A percentile compares a stretch with the other conserved stretches of the same genome.
Conservation (phyloP, 2,113 vertebrate genomes). For the Dipodomys stephensi region DNA sequence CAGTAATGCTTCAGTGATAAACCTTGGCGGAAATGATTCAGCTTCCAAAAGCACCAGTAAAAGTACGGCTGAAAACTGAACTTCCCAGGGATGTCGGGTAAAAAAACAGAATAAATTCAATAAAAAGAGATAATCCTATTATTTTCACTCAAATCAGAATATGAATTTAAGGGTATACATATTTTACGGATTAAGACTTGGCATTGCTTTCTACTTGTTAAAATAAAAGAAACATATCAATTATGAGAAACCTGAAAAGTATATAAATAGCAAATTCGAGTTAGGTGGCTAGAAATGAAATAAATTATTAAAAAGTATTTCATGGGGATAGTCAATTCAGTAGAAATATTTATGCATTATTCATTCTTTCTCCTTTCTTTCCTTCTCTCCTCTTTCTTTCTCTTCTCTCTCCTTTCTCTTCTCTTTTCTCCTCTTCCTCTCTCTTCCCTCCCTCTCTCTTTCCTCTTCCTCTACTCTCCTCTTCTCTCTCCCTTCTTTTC, state of each 20-base stretch:
- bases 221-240: conserved; percentile 72
- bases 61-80: conserved; percentile 32
- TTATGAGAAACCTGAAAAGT: conserved; percentile 68
- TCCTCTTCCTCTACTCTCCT: too few species aligned
- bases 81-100: conserved; percentile 61
- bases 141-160: background rate
- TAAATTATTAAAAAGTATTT: conserved; percentile 71
- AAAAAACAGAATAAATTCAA: conserved; percentile 65
- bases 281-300: conserved; percentile 60
- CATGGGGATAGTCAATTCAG: conserved; percentile 57
- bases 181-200: conserved; percentile 62
- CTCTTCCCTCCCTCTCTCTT: background rate
- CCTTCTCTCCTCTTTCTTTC: background rate
- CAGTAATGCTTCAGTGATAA: background rate
- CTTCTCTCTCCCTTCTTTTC: too few species aligned
- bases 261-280: conserved; percentile 67
- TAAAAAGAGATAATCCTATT: conserved; percentile 62
- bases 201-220: conserved; percentile 62
- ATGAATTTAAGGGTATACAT: conserved; percentile 13
- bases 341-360: conserved; percentile 67
- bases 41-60: background rate
- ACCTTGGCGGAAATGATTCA: conserved; percentile 32
- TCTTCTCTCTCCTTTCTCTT: background rate
- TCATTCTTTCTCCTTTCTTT: background rate
- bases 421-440: background rate